These are phyloP conservation scores for Alentia gelatinosa DNA, from an alignment of 2,888 invertebrate species.

Conservation along the genomic window DNA sequence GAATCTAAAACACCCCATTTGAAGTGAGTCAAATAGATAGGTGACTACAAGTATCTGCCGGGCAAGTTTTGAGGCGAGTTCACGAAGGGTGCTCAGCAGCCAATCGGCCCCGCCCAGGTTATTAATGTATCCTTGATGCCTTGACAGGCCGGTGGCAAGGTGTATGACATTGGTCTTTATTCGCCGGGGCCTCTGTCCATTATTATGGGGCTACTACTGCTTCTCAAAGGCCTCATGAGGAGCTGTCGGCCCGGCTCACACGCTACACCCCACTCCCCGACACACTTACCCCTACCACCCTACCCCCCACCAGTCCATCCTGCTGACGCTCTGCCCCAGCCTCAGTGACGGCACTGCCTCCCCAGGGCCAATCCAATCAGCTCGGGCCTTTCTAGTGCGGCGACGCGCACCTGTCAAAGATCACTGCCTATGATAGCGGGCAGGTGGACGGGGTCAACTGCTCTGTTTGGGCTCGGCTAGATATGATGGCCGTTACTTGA, in stretches of 20 bases:
- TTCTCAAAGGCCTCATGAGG: neutral
- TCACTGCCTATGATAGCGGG: neutral
- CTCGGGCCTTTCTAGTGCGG: neutral
- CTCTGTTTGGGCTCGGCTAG: slow-evolving; percentile 38
- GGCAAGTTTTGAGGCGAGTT: too few relatives aligned
- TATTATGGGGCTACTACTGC: neutral
- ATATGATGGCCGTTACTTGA: slow-evolving; percentile 48
- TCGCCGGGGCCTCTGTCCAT: neutral
- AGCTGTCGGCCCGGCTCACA: neutral
- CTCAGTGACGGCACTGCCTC: too few relatives aligned
- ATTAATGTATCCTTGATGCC: neutral
- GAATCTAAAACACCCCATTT: too few relatives aligned
- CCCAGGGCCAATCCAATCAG: slow-evolving; percentile 39
- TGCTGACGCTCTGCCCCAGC: too few relatives aligned
- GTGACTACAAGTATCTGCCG: too few relatives aligned
- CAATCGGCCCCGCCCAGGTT: neutral
- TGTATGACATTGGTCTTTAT: neutral
- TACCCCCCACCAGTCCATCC: neutral
- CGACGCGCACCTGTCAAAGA: slow-evolving; percentile 38
- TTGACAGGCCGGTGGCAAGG: neutral
- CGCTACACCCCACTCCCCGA: too few relatives aligned
- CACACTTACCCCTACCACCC: neutral
- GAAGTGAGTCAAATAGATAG: too few relatives aligned
- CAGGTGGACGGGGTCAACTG: slow-evolving; percentile 8
- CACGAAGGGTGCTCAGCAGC: too few relatives aligned